Conservation (phyloP, 2,797 vertebrate genomes). For the Gallinago stenura region DNA sequence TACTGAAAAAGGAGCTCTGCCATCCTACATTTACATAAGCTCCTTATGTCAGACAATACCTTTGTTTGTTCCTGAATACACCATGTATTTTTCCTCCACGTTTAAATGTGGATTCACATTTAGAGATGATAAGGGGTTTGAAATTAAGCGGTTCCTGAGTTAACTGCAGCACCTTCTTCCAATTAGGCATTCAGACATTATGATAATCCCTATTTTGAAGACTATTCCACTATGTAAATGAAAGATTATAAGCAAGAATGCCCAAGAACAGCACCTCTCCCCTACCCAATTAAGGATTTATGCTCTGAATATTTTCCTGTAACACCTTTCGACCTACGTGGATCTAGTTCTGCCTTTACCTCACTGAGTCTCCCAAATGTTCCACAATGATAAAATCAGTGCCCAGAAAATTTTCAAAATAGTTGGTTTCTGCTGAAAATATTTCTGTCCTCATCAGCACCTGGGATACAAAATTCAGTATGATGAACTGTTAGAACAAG, state of each 20-base stretch:
- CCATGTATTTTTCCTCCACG: background rate
- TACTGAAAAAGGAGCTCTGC: constrained; percentile 42
- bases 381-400: background rate
- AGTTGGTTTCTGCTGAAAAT: background rate
- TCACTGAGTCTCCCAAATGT: background rate
- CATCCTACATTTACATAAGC: constrained; percentile 52
- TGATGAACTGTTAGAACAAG: background rate
- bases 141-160: background rate
- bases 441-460: background rate
- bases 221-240: constrained; percentile 34
- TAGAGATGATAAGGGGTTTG: constrained; percentile 23
- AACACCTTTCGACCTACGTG: background rate
- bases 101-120: constrained; percentile 46
- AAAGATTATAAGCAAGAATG: constrained; percentile 10
- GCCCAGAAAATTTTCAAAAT: background rate
- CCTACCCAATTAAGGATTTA: background rate
- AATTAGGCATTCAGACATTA: constrained; percentile 32
- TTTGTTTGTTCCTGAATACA: constrained; percentile 43
- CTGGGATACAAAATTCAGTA: background rate
- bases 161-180: constrained; percentile 55
- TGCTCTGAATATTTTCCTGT: background rate
- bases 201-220: constrained; percentile 48
- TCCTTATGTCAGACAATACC: constrained; percentile 54
- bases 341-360: background rate
- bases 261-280: background rate